These are phyloP conservation scores for Odontomyia ornata DNA, from an alignment of 2,888 invertebrate genomes.

Conservation along the genomic window DNA sequence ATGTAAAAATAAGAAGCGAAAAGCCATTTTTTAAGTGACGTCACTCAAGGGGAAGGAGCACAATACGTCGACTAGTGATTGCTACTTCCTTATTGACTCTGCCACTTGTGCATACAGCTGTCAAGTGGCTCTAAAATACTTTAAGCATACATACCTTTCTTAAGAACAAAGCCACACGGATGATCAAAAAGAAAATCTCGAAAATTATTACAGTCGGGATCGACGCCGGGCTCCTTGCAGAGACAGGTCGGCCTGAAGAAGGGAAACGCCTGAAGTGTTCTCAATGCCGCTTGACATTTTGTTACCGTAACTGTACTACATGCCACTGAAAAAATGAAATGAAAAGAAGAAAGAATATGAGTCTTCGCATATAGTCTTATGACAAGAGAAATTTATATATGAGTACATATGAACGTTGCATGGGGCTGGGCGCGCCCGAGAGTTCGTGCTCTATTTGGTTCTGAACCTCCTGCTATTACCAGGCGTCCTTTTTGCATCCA, in stretches of 20 bases:
- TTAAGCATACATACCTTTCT: conserved; percentile 75
- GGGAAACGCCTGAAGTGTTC: conserved; percentile 88
- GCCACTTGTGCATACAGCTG: conserved; percentile 31
- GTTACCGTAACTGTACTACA: conserved; percentile 93
- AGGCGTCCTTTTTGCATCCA: background rate
- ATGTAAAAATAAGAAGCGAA: conserved; percentile 7
- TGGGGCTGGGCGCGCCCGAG: too few species aligned
- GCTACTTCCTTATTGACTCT: conserved; percentile 37
- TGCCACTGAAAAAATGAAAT: conserved; percentile 74
- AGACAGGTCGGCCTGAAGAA: conserved; percentile 94
- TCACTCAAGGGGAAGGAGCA: conserved; percentile 3
- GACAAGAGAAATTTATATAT: conserved; percentile 10
- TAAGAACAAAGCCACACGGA: conserved; percentile 88
- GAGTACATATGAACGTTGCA: conserved; percentile 9
- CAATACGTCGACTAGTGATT: conserved; percentile 15
- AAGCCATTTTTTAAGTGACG: conserved; percentile 28
- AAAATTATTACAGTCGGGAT: conserved; percentile 92
- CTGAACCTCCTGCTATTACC: conserved; percentile 20
- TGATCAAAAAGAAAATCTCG: conserved; percentile 93
- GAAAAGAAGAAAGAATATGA: conserved; percentile 3
- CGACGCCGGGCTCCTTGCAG: conserved; percentile 88
- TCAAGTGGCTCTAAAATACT: conserved; percentile 26
- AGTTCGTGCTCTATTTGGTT: conserved; percentile 35
- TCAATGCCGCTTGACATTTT: conserved; percentile 90
- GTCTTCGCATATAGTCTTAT: background rate